A percentile compares a stretch with the other conserved stretches of the same genome.
Conservation (phyloP, 1,140 invertebrate species). For the Aphaenogaster ashmeadi region DNA sequence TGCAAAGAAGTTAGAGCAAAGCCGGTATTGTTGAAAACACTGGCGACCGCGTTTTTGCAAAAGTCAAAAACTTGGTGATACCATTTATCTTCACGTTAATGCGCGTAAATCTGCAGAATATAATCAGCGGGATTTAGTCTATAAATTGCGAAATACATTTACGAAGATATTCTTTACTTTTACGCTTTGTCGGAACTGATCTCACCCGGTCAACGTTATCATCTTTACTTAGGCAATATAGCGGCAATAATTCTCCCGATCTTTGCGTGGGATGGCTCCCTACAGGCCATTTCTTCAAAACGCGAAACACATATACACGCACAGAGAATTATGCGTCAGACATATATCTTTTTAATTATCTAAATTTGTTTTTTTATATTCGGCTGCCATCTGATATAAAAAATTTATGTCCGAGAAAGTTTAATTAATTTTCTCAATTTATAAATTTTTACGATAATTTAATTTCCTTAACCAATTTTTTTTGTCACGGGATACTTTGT, state of each 20-base stretch:
- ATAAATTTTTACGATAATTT: slow-evolving; percentile 12
- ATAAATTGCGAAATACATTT: slow-evolving; percentile 32
- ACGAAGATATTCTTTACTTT: slow-evolving; percentile 23
- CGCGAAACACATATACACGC: background rate
- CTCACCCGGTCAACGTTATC: slow-evolving; percentile 4
- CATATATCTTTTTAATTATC: background rate
- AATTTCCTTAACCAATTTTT: background rate
- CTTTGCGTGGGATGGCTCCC: background rate
- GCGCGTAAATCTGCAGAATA: background rate
- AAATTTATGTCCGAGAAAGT: background rate
- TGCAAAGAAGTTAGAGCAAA: background rate
- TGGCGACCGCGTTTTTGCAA: background rate
- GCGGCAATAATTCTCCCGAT: slow-evolving; percentile 37
- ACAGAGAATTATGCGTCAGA: background rate
- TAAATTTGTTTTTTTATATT: slow-evolving; percentile 9
- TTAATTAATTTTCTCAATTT: background rate
- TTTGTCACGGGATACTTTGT: background rate
- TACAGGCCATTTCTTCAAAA: slow-evolving; percentile 14
- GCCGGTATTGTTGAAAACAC: too few relatives aligned
- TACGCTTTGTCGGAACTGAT: slow-evolving; percentile 22
- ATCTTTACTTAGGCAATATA: slow-evolving; percentile 41
- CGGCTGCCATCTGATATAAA: background rate
- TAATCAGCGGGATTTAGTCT: background rate
- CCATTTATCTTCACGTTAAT: background rate
- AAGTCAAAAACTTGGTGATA: background rate